Percentiles rank a stretch among this genome's conserved stretches.
These are phyloP conservation scores for Lasioglossum marginatum DNA, from an alignment of 2,888 invertebrate genomes.

Conservation along the genomic window DNA sequence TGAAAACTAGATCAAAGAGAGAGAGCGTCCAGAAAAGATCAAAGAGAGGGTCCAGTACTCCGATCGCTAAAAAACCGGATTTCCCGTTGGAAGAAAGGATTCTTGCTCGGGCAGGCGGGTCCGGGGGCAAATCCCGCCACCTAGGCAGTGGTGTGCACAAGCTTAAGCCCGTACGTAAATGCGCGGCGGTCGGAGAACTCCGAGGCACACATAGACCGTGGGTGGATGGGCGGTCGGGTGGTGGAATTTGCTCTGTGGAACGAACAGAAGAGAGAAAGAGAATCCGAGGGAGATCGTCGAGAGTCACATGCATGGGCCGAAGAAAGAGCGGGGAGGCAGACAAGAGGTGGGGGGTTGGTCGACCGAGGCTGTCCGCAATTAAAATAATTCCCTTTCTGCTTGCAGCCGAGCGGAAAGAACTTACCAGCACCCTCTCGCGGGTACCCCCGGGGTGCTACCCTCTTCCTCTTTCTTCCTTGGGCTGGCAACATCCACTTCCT, in stretches of 20 bases:
- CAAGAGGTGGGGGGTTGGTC: slow-evolving; percentile 78
- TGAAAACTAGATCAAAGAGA: neutral
- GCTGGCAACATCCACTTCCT: slow-evolving; percentile 41
- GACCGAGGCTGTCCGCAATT: slow-evolving; percentile 84
- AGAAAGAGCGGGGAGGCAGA: slow-evolving; percentile 65
- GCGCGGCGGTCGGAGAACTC: slow-evolving; percentile 50
- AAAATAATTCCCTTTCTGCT: slow-evolving; percentile 85
- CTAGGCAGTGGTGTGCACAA: slow-evolving; percentile 51
- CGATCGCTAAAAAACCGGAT: slow-evolving; percentile 25
- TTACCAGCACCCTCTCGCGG: slow-evolving; percentile 82
- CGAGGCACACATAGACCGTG: slow-evolving; percentile 17
- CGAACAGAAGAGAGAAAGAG: slow-evolving; percentile 51
- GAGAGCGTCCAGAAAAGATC: too few relatives aligned
- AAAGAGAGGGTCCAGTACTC: neutral
- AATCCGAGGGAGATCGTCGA: slow-evolving; percentile 47
- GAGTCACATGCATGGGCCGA: slow-evolving; percentile 55
- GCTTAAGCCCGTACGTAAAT: slow-evolving; percentile 68
- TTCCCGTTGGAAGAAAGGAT: slow-evolving; percentile 27
- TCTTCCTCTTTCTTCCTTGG: slow-evolving; percentile 64
- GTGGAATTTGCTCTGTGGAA: slow-evolving; percentile 71
- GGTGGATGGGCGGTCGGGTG: slow-evolving; percentile 13
- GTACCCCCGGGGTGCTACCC: slow-evolving; percentile 73
- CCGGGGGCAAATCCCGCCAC: slow-evolving; percentile 49
- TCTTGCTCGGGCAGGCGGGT: slow-evolving; percentile 24
- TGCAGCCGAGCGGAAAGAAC: slow-evolving; percentile 85